Evolutionary conservation across 2,113 vertebrate genomes (phyloP).

Genomic region (Patagioenas fasciata): DNA sequence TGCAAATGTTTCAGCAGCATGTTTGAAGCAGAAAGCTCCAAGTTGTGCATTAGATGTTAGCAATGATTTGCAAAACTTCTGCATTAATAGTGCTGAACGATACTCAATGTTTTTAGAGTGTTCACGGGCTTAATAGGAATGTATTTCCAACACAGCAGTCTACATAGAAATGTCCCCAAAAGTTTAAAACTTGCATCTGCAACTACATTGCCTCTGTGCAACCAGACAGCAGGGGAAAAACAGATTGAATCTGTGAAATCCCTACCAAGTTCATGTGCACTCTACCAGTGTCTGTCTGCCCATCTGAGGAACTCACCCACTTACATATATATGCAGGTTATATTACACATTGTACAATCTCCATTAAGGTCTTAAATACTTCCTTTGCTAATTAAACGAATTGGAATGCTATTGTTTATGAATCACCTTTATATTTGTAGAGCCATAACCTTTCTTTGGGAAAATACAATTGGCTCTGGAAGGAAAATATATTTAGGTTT

Average conservation of each 20-base stretch:
- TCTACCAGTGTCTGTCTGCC: neutral
- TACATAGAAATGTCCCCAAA: neutral
- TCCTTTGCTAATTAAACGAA: constrained; percentile 94
- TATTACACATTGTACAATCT: constrained; percentile 80
- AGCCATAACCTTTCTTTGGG: constrained; percentile 78
- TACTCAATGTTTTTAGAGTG: neutral
- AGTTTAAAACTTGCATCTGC: neutral
- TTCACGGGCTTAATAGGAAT: neutral
- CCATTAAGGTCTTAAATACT: constrained; percentile 95
- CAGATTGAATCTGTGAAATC: neutral
- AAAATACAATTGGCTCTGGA: constrained; percentile 83
- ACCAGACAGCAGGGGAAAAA: neutral
- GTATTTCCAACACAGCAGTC: neutral
- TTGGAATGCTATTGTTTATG: constrained; percentile 92
- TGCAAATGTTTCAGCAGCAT: constrained; percentile 57
- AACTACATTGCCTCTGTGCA: neutral
- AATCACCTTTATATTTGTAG: constrained; percentile 79
- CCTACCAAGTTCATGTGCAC: neutral
- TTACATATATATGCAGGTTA: rapidly evolving
- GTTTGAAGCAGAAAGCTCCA: constrained; percentile 51
- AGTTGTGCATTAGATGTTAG: constrained; percentile 12
- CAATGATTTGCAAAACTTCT: neutral
- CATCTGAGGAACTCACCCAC: neutral
- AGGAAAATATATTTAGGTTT: constrained; percentile 90
- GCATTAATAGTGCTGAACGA: constrained; percentile 31